Percentiles rank a stretch among this genome's conserved stretches.
Evolutionary conservation across 2,888 invertebrate species (phyloP).

Genomic region (Orgyia antiqua): DNA sequence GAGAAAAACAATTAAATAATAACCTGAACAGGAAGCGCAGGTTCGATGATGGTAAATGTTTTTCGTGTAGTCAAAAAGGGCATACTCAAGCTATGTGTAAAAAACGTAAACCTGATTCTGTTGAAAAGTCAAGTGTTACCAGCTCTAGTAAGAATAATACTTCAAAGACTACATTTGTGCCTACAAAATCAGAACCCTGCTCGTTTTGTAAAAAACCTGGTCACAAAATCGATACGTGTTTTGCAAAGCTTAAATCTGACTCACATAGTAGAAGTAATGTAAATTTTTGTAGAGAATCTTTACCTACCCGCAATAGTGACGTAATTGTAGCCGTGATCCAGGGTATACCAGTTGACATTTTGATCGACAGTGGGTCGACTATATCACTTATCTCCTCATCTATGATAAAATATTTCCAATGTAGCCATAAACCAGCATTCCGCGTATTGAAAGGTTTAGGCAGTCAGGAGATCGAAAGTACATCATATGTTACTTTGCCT

Average conservation of each 20-base stretch:
- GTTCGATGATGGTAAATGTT: too few species aligned
- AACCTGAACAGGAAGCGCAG: too few species aligned
- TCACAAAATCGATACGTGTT: background rate
- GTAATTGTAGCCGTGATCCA: conserved; percentile 3
- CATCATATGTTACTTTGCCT: too few species aligned
- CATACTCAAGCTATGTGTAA: too few species aligned
- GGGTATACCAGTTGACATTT: conserved; percentile 4
- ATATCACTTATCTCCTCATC: conserved; percentile 2
- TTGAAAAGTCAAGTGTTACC: too few species aligned
- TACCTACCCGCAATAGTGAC: background rate
- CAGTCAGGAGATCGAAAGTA: too few species aligned
- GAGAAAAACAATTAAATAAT: too few species aligned
- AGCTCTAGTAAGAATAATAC: too few species aligned
- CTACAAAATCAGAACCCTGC: background rate
- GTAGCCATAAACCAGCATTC: background rate
- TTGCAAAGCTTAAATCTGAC: background rate
- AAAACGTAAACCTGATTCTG: too few species aligned
- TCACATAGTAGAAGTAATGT: background rate
- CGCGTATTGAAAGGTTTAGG: conserved; percentile 5
- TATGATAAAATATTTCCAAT: conserved; percentile 1
- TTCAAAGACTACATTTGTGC: too few species aligned
- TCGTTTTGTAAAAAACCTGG: conserved; percentile 2
- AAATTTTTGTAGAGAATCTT: background rate
- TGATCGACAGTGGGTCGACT: conserved; percentile 8
- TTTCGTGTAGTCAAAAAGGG: too few species aligned